Percentiles rank a stretch among this genome's conserved stretches.
Evolutionary conservation across 2,888 invertebrate species (phyloP).

Genomic region (Epinotia demarniana): DNA sequence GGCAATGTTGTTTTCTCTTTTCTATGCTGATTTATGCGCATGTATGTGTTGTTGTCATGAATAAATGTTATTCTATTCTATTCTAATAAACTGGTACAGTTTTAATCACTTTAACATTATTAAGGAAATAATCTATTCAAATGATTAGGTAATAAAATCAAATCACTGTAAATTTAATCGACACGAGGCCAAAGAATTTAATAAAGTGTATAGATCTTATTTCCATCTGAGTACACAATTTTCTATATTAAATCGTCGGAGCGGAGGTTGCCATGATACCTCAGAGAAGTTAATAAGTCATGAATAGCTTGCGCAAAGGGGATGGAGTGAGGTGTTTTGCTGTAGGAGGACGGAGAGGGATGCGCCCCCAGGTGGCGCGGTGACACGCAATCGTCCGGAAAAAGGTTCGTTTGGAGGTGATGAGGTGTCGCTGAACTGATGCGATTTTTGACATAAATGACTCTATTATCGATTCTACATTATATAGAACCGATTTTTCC

Average conservation of each 20-base stretch:
- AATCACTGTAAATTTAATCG: slow-evolving; percentile 44
- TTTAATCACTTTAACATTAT: background rate
- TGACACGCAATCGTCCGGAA: slow-evolving; percentile 81
- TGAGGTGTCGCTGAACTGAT: slow-evolving; percentile 71
- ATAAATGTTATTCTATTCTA: too few species aligned
- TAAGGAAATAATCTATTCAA: background rate
- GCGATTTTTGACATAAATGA: slow-evolving; percentile 62
- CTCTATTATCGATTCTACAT: slow-evolving; percentile 39
- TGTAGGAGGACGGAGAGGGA: slow-evolving; percentile 60
- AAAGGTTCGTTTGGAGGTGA: slow-evolving; percentile 75
- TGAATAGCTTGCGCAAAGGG: slow-evolving; percentile 73
- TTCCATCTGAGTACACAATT: slow-evolving; percentile 78
- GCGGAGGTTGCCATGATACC: slow-evolving; percentile 83
- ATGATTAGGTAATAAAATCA: slow-evolving; percentile 27
- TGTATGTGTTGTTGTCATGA: too few species aligned
- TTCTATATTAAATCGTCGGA: slow-evolving; percentile 80
- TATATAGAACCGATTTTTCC: background rate
- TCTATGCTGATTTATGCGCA: too few species aligned
- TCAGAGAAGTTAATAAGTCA: slow-evolving; percentile 84
- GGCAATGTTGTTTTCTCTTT: too few species aligned
- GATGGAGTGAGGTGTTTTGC: slow-evolving; percentile 56
- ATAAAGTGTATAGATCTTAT: slow-evolving; percentile 76
- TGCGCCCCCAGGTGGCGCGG: slow-evolving; percentile 73
- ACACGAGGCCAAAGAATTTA: slow-evolving; percentile 71
- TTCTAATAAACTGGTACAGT: background rate